Percentiles rank a stretch among this genome's conserved stretches.
These are phyloP conservation scores for Erebia aethiops DNA, from an alignment of 2,888 invertebrate genomes.

Conservation along the genomic window DNA sequence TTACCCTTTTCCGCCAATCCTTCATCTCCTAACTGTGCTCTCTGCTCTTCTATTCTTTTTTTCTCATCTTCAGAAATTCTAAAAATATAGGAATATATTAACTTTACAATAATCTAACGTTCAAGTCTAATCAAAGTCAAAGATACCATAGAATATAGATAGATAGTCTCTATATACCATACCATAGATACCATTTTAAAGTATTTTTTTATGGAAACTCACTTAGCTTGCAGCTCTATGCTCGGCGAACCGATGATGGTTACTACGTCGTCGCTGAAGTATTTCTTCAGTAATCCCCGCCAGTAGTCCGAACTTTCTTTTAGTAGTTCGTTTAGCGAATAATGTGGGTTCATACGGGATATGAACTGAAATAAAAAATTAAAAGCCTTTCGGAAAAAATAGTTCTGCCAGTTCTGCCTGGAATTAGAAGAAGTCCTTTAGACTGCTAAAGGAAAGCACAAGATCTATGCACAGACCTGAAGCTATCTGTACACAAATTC, in stretches of 20 bases:
- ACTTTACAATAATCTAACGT: too few relatives aligned
- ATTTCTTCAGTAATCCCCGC: conserved; percentile 86
- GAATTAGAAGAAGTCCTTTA: too few relatives aligned
- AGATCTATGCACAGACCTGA: too few relatives aligned
- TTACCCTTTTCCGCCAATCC: conserved; percentile 86
- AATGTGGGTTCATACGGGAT: conserved; percentile 86
- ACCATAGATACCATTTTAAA: not conserved
- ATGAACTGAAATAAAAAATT: conserved; percentile 78
- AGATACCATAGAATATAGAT: too few relatives aligned
- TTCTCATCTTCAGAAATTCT: conserved; percentile 89
- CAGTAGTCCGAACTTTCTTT: conserved; percentile 87
- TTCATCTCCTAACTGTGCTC: conserved; percentile 84
- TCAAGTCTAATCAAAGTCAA: too few relatives aligned
- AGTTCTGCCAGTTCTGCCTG: too few relatives aligned
- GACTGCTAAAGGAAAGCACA: too few relatives aligned
- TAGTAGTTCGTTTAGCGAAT: conserved; percentile 83
- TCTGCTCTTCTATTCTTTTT: conserved; percentile 86
- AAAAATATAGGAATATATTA: conserved; percentile 37
- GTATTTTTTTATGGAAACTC: conserved; percentile 38
- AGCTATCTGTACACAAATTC: too few relatives aligned
- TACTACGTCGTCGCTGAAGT: conserved; percentile 85
- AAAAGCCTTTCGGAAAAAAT: conserved; percentile 15
- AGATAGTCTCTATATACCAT: too few relatives aligned
- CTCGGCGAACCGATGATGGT: conserved; percentile 85
- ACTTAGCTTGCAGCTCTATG: conserved; percentile 69